Base-by-base conservation (phyloP, 2,888 invertebrate genomes). In the Mechanitis messenoides region DNA sequence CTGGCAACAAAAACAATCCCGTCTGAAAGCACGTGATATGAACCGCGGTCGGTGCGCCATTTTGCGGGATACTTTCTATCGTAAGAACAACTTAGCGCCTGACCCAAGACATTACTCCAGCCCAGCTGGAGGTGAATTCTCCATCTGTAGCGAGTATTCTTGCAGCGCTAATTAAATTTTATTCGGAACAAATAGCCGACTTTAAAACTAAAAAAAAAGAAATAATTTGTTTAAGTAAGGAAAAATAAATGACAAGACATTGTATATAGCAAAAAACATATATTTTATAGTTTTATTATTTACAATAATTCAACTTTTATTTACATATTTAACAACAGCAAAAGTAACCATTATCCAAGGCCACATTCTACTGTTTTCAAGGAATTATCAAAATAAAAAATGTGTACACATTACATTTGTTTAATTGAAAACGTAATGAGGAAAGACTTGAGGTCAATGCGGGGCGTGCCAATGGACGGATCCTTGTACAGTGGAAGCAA, bases 261-360 rank as follows among this genome's bases (percentile, higher is more conserved):
- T 68, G 61, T 67, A 59, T 82, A 85, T 87, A 88, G 83, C 86
- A 88, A 89, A 88, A 88, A 90, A 90, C 89, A 88, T 87, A 88
- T 89, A 87, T 84, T 87, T 85, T 83, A 84, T 86, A 86, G 75
- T 85, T 85, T 86, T 82, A 85, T 86, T 88, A 87, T 88, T 86
- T 90, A 89, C 88, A 89, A 90, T 87, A 87, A 80, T 86, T 87
- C 81, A 89, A 90, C 88, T 87, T 88, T 89, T 89, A 89, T 90
- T 88, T 90, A 89, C 89, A 89, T 88, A 87, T 89, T 66, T 83
- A 88, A 90, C 88, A 90, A 85, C 87, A 88, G 88, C 76, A 78
- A 83, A 81, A 83, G 85, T 80, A 79, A 77, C 80, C 75, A 74
- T 74, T 68, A 69, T 67, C 66, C 83, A 85, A 85, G 86, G 85